Evolutionary conservation across 2,888 invertebrate genomes (phyloP).

Genomic region (Stenurella melanura): DNA sequence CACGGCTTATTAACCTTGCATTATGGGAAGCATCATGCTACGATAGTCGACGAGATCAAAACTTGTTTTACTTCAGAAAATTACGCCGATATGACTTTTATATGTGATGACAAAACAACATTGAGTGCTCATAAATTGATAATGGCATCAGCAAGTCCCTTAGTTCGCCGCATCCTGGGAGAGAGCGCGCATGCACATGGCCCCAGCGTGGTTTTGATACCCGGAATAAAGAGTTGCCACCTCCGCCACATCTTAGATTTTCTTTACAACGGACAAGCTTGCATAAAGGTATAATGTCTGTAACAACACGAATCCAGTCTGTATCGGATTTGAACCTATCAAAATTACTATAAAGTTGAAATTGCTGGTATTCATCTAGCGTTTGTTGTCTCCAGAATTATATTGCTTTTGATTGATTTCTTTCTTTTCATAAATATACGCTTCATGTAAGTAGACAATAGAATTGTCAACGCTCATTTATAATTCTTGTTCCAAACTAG

Average conservation of each 20-base stretch:
- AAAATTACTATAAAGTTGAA: not conserved
- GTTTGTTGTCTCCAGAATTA: no score
- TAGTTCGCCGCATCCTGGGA: slow-evolving; percentile 85
- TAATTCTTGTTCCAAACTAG: no score
- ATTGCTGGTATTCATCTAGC: no score
- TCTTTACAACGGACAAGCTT: slow-evolving; percentile 90
- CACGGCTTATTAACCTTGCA: slow-evolving; percentile 91
- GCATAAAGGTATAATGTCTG: slow-evolving; percentile 78
- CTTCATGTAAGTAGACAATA: no score
- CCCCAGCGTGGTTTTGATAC: slow-evolving; percentile 88
- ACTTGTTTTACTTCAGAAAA: slow-evolving; percentile 91
- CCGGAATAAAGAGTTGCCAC: slow-evolving; percentile 87
- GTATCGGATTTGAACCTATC: not conserved
- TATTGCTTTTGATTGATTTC: no score
- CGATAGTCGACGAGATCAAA: slow-evolving; percentile 92
- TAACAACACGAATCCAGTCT: not conserved
- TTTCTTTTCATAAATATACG: no score
- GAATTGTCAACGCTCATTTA: no score
- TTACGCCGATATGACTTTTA: slow-evolving; percentile 89
- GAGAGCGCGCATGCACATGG: slow-evolving; percentile 83
- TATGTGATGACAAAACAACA: slow-evolving; percentile 89
- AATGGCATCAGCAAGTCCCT: slow-evolving; percentile 90
- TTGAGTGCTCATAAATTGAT: slow-evolving; percentile 89
- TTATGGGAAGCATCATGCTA: slow-evolving; percentile 95
- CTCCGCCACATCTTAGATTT: slow-evolving; percentile 89